Percentiles rank a stretch among this genome's conserved stretches.
phyloP scores from a whole-genome alignment of 2,888 invertebrate genomes.

The Eristalinus sepulchralis region DNA sequence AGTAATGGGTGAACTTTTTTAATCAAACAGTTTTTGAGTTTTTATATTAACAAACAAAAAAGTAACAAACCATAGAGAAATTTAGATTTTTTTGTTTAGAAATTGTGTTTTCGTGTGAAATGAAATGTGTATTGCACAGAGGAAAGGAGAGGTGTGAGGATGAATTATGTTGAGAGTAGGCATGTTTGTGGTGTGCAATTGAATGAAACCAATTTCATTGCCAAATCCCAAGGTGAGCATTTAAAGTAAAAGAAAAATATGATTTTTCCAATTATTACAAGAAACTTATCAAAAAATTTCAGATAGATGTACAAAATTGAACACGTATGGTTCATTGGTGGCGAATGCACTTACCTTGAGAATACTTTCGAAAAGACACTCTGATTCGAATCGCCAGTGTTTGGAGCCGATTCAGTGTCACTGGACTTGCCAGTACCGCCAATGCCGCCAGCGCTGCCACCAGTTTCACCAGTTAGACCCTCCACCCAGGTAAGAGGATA shows the following conservation, averaged over 20 bases:
- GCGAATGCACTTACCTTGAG: conserved; percentile 85
- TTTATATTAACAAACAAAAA: conserved; percentile 18
- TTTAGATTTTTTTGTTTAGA: conserved; percentile 36
- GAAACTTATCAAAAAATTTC: conserved; percentile 30
- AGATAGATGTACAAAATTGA: conserved; percentile 35
- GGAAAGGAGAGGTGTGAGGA: conserved; percentile 60
- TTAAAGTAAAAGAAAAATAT: conserved; percentile 68
- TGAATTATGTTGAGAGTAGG: conserved; percentile 26
- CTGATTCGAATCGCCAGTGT: conserved; percentile 83
- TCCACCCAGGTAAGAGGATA: conserved; percentile 96
- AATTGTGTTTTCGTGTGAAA: conserved; percentile 42
- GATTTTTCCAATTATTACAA: conserved; percentile 64
- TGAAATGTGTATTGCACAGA: conserved; percentile 18
- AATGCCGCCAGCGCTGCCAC: conserved; percentile 80
- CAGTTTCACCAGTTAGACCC: conserved; percentile 89
- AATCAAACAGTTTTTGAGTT: conserved; percentile 7
- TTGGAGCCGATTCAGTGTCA: conserved; percentile 80
- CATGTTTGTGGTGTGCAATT: conserved; percentile 38
- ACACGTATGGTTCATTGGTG: neutral
- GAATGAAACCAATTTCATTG: conserved; percentile 65
- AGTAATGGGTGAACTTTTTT: conserved; percentile 93
- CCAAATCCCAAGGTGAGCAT: conserved; percentile 76
- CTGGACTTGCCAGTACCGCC: conserved; percentile 76
- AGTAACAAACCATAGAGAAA: conserved; percentile 12
- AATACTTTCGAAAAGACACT: conserved; percentile 96